Evolutionary conservation across 2,797 vertebrate species (phyloP).

Genomic region (Pyrocephalus nanus): DNA sequence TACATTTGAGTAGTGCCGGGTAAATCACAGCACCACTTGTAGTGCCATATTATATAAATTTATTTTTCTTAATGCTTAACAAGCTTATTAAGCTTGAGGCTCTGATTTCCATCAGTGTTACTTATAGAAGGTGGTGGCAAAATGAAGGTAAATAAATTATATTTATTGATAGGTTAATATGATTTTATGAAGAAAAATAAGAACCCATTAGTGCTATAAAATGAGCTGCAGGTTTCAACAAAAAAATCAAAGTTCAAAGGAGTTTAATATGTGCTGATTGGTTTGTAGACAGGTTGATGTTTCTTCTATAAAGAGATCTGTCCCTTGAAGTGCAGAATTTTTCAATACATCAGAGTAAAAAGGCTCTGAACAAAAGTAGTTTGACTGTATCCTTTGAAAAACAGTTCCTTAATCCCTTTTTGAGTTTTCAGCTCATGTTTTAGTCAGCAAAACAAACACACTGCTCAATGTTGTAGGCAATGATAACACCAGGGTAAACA

Average conservation of each 20-base stretch:
- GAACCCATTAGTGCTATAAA: background rate
- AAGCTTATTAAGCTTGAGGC: background rate
- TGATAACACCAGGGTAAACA: slow-evolving; percentile 69
- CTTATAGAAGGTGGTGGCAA: background rate
- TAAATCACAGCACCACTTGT: background rate
- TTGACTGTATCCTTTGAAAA: background rate
- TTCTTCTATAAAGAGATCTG: background rate
- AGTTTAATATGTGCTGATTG: background rate
- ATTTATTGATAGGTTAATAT: background rate
- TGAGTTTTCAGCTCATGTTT: slow-evolving; percentile 43
- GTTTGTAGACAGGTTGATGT: background rate
- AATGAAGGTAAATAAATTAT: background rate
- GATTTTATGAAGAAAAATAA: background rate
- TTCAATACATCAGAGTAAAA: background rate
- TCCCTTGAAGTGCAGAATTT: background rate
- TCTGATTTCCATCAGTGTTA: background rate
- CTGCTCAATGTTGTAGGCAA: slow-evolving; percentile 36
- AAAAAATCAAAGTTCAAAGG: background rate
- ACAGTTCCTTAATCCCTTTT: slow-evolving; percentile 14
- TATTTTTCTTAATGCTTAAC: background rate
- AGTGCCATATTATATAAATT: background rate
- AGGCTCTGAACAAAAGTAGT: background rate
- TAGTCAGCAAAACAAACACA: slow-evolving; percentile 60
- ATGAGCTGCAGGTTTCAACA: background rate
- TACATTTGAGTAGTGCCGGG: background rate